Evolutionary conservation across 2,113 vertebrate genomes (phyloP).

Genomic region (Dicerorhinus sumatrensis): DNA sequence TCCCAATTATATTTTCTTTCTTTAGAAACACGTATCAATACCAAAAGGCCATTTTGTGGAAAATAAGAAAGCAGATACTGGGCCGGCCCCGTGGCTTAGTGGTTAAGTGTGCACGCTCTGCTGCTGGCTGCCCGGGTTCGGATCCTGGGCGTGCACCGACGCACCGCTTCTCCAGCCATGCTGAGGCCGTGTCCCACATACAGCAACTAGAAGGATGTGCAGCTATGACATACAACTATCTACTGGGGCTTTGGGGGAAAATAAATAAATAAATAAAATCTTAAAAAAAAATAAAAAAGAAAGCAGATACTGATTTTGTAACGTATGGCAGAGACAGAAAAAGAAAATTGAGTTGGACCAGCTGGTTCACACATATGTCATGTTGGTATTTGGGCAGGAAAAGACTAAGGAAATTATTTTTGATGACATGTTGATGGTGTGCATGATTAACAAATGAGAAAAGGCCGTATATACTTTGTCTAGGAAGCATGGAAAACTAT

Average conservation of each 20-base stretch:
- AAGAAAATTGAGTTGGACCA: not conserved
- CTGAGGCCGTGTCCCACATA: no score
- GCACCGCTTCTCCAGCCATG: no score
- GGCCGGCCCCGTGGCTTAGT: no score
- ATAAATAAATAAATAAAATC: no score
- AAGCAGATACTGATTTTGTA: not conserved
- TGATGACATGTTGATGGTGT: not conserved
- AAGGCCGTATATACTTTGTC: not conserved
- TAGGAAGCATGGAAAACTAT: not conserved
- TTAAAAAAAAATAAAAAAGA: not conserved
- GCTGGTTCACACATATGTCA: not conserved
- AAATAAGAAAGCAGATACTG: not conserved
- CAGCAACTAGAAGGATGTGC: no score
- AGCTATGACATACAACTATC: no score
- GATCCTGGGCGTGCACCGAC: no score
- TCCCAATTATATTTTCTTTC: not conserved
- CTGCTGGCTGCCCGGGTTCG: no score
- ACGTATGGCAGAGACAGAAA: not conserved
- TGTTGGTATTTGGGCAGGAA: not conserved
- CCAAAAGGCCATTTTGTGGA: not conserved
- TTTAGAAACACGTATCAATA: not conserved
- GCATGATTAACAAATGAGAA: not conserved
- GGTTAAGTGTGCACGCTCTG: no score
- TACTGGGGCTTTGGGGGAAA: no score
- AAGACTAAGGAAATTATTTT: slow-evolving; percentile 37